Conservation (phyloP, 2,113 vertebrate species). For the Chaenogobius annularis region DNA sequence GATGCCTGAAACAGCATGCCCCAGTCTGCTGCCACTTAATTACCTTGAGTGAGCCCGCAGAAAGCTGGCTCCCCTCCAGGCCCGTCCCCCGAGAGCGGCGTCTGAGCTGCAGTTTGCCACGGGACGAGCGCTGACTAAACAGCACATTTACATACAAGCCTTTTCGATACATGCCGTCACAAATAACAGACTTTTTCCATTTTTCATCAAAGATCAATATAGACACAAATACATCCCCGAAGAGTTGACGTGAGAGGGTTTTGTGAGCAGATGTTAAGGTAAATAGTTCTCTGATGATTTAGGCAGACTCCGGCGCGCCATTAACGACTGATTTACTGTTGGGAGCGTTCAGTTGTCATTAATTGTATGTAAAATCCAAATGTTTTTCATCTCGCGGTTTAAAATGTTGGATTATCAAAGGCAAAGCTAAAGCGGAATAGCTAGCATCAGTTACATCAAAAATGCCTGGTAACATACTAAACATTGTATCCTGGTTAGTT, state of each 20-base stretch:
- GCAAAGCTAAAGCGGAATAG: no score
- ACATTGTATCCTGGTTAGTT: no score
- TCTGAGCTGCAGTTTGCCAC: conserved; percentile 60
- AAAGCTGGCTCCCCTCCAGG: conserved; percentile 67
- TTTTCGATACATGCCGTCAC: neutral
- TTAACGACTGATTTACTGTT: neutral
- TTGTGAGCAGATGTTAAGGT: conserved; percentile 29
- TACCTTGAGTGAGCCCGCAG: conserved; percentile 66
- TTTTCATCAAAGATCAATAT: conserved; percentile 1
- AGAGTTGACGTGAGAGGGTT: conserved; percentile 22
- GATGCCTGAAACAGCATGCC: conserved; percentile 66
- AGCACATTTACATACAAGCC: conserved; percentile 24
- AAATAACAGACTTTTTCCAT: conserved; percentile 13
- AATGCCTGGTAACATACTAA: no score
- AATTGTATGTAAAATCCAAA: no score
- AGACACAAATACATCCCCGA: conserved; percentile 1
- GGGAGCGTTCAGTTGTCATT: neutral
- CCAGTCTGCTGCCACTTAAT: conserved; percentile 73
- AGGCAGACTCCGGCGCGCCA: neutral
- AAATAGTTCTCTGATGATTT: conserved; percentile 19
- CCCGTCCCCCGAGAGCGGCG: conserved; percentile 56
- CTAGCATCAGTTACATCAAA: no score
- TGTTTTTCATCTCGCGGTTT: no score
- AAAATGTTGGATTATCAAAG: no score
- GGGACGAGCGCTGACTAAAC: conserved; percentile 50